Percentiles rank a stretch among this genome's conserved stretches.
Evolutionary conservation across 2,888 invertebrate species (phyloP).

Genomic region (Meliscaeva auricollis): DNA sequence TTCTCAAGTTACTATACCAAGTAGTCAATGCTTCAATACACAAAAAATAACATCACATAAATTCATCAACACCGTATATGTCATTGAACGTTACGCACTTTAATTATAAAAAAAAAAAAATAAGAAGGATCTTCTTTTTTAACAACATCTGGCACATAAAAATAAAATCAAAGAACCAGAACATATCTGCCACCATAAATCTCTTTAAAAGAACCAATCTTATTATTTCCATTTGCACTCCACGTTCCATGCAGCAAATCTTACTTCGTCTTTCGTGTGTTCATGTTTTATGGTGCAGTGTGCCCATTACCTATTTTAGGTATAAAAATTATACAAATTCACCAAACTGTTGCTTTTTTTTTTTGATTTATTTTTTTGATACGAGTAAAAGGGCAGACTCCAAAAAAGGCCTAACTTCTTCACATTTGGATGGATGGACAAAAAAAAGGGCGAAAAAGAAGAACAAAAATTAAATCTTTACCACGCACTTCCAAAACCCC

Average conservation of each 20-base stretch:
- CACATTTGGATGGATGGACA: background rate
- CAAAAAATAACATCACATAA: conserved; percentile 31
- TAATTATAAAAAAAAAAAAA: conserved; percentile 10
- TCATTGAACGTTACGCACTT: conserved; percentile 45
- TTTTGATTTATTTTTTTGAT: background rate
- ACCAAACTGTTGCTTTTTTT: conserved; percentile 61
- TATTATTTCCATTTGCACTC: conserved; percentile 47
- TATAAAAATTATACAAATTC: conserved; percentile 16
- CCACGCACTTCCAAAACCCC: conserved; percentile 33
- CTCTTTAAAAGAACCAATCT: conserved; percentile 49
- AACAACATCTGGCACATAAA: conserved; percentile 54
- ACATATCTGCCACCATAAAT: conserved; percentile 65
- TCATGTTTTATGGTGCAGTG: background rate
- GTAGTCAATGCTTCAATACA: background rate
- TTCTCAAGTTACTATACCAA: background rate
- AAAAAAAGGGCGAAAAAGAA: conserved; percentile 40
- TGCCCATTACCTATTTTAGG: conserved; percentile 63
- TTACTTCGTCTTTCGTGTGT: background rate
- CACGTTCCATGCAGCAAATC: conserved; percentile 1
- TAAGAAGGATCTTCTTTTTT: background rate
- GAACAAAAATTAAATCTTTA: conserved; percentile 63
- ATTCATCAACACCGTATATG: conserved; percentile 47
- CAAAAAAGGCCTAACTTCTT: conserved; percentile 9
- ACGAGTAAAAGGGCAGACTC: conserved; percentile 8
- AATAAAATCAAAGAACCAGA: conserved; percentile 14